Evolutionary conservation across 1,140 invertebrate species (phyloP).

Genomic region (Maconellicoccus hirsutus): DNA sequence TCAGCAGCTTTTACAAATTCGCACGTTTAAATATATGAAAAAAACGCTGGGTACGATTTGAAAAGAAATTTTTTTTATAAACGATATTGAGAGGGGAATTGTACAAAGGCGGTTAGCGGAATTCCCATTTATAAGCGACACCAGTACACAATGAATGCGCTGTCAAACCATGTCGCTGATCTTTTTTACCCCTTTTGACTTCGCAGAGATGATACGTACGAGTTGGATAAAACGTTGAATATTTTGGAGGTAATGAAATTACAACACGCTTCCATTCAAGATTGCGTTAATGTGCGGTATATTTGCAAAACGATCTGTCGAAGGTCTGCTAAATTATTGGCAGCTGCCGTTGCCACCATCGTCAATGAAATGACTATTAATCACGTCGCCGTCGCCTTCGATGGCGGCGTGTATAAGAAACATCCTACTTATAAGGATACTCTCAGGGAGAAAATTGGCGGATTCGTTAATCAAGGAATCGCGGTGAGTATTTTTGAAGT

Average conservation of each 20-base stretch:
- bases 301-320: slow-evolving; percentile 82
- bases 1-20: too few relatives aligned
- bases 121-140: not conserved
- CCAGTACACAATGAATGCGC: not conserved
- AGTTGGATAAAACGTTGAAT: not conserved
- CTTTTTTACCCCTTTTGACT: not conserved
- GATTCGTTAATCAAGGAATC: not conserved
- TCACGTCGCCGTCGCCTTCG: slow-evolving; percentile 33
- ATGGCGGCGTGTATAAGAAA: slow-evolving; percentile 94
- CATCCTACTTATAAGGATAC: slow-evolving; percentile 68
- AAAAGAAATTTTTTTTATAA: too few relatives aligned
- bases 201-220: not conserved
- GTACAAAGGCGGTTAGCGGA: too few relatives aligned
- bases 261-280: slow-evolving; percentile 62
- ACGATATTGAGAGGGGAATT: slow-evolving; percentile 36
- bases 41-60: too few relatives aligned
- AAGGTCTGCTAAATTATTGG: slow-evolving; percentile 81
- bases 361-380: slow-evolving; percentile 20
- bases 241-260: slow-evolving; percentile 57
- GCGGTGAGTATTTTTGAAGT: slow-evolving; percentile 9
- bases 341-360: slow-evolving; percentile 57
- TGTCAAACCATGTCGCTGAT: not conserved
- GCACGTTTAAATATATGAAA: too few relatives aligned
- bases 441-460: slow-evolving; percentile 38
- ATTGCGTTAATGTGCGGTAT: slow-evolving; percentile 74